Evolutionary conservation across 2,797 vertebrate genomes (phyloP).

Genomic region (Rhincodon typus): DNA sequence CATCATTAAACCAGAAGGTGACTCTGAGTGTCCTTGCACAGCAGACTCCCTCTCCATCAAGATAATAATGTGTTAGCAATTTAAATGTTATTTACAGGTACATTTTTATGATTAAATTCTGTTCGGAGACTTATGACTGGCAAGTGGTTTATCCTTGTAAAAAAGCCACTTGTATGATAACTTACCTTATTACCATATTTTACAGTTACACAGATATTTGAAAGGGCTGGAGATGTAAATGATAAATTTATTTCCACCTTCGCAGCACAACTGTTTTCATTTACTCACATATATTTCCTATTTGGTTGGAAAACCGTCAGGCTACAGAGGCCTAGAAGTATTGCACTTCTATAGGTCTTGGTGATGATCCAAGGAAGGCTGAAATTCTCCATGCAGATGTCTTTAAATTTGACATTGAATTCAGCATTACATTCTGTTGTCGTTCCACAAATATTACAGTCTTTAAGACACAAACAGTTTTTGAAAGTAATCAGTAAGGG

Average conservation of each 20-base stretch:
- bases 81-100: not conserved
- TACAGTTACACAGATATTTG: not conserved
- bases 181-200: not conserved
- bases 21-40: not conserved
- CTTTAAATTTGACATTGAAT: conserved; percentile 22
- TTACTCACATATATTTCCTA: not conserved
- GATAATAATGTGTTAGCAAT: conserved; percentile 28
- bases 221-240: not conserved
- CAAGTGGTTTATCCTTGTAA: not conserved
- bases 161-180: not conserved
- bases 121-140: not conserved
- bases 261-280: not conserved
- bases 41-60: too few species aligned
- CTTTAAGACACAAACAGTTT: not conserved
- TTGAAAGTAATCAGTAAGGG: not conserved
- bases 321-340: not conserved
- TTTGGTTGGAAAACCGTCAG: not conserved
- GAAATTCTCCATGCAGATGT: not conserved
- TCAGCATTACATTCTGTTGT: not conserved
- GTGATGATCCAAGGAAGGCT: not conserved
- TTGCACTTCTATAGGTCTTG: not conserved
- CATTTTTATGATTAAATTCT: not conserved
- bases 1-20: not conserved
- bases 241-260: not conserved
- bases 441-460: not conserved